phyloP scores from a whole-genome alignment of 2,888 invertebrate genomes.

The Drosophila neutralis region DNA sequence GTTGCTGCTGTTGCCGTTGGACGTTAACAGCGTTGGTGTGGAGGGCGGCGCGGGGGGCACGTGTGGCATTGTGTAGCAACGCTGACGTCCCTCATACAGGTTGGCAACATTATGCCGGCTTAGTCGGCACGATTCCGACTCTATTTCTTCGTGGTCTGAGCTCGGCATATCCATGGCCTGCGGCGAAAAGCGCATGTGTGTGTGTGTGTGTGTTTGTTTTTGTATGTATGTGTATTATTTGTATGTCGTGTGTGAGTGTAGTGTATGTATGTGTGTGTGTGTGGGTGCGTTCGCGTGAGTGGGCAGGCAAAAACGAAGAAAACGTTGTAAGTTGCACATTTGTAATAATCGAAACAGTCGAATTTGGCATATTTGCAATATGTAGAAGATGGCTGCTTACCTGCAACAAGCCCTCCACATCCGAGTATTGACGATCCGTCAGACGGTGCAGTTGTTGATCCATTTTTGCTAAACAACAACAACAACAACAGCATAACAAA shows the following conservation, averaged over 20 bases:
- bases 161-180: slow-evolving; percentile 77
- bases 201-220: slow-evolving; percentile 30
- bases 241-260: slow-evolving; percentile 52
- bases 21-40: slow-evolving; percentile 81
- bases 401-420: slow-evolving; percentile 72
- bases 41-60: slow-evolving; percentile 82
- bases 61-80: slow-evolving; percentile 82
- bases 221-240: slow-evolving; percentile 28
- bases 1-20: slow-evolving; percentile 64
- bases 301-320: slow-evolving; percentile 50
- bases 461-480: slow-evolving; percentile 71
- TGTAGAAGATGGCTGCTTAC: slow-evolving; percentile 37
- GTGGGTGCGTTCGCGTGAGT: slow-evolving; percentile 72
- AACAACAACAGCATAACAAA: slow-evolving; percentile 56
- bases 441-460: slow-evolving; percentile 74
- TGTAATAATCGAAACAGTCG: slow-evolving; percentile 25
- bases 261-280: slow-evolving; percentile 61
- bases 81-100: slow-evolving; percentile 72
- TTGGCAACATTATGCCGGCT: slow-evolving; percentile 72
- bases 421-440: slow-evolving; percentile 75
- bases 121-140: slow-evolving; percentile 68
- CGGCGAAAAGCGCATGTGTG: slow-evolving; percentile 26
- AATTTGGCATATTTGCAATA: slow-evolving; percentile 10
- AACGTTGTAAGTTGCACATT: slow-evolving; percentile 46
- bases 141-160: slow-evolving; percentile 68